Evolutionary conservation across 1,140 invertebrate genomes (phyloP).

Genomic region (Chrysopa pallens): DNA sequence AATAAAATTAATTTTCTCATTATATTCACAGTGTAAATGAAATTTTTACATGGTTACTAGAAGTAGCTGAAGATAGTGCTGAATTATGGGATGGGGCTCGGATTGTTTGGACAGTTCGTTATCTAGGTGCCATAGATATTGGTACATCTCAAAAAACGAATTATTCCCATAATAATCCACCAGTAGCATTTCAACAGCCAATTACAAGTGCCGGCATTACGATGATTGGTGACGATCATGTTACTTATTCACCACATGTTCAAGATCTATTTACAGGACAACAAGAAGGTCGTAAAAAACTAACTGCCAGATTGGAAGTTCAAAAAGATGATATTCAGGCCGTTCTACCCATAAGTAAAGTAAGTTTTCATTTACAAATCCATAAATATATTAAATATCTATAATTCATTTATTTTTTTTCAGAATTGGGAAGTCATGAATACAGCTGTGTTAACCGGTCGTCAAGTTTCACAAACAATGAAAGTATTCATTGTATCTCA

Average conservation of each 20-base stretch:
- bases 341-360: conserved; percentile 86
- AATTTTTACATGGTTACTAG: conserved; percentile 77
- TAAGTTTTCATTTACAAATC: conserved; percentile 20
- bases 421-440: conserved; percentile 93
- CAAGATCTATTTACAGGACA: neutral
- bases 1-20: conserved; percentile 7
- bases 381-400: neutral
- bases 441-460: conserved; percentile 84
- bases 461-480: conserved; percentile 85
- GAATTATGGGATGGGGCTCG: conserved; percentile 60
- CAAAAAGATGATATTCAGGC: conserved; percentile 90
- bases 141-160: conserved; percentile 38
- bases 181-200: conserved; percentile 4
- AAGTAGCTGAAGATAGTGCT: conserved; percentile 66
- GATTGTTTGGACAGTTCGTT: conserved; percentile 63
- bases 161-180: conserved; percentile 21
- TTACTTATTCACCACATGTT: neutral
- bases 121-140: conserved; percentile 25
- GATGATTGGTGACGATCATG: conserved; percentile 18
- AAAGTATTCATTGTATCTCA: conserved; percentile 90
- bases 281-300: conserved; percentile 43
- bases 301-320: conserved; percentile 69
- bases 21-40: conserved; percentile 45
- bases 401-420: conserved; percentile 16
- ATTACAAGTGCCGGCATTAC: conserved; percentile 12